Base-by-base conservation (phyloP, 2,113 vertebrate species). In the Gambusia affinis region DNA sequence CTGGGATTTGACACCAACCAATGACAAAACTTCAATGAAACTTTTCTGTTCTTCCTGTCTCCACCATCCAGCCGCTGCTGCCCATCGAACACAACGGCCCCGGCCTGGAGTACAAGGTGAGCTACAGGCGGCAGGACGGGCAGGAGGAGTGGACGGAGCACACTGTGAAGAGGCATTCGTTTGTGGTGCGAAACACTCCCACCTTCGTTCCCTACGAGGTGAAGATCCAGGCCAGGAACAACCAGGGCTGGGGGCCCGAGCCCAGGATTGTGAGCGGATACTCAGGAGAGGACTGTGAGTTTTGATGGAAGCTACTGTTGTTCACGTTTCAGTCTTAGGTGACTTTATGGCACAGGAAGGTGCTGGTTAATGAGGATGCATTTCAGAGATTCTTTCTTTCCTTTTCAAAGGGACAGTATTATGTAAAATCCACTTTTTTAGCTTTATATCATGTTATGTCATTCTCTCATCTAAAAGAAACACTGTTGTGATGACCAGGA, bases 251-350 rank as follows among this genome's bases (percentile, higher is more conserved):
- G 15, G 97, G 94, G 4, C 98, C 98, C 0, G 95, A 96, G 1
- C 97, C 98, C 0, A 92, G 87, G 24, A 6, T 95, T 15, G 92
- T 95, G 76, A 91, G 89, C 0, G 96, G 96, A 0, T 97, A 96
- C 82, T 98, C 98, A 0, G 97, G 97, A 87, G 98, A 99, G 80
- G 98, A 99, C 7, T 93, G 98, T 99, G 89, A 97, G 96, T 57
- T 57, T 54, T 10, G 17, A n/a, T 57, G 7, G 3, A 31, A 63
- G 4, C 29, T 10, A 22, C 29, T 3, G 15, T 63, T 22, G 7
- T 63, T 3, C 29, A 19, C 17, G 22, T 19, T 31, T 62, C 6
- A 17, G 12, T 57, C 24, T 27, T 66, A 42, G 24, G 15, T 28
- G n/a, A 3, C 11, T 15, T 42, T 3, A 64, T 37, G 30, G 22